Base-by-base conservation (phyloP, 2,888 invertebrate genomes). In the Cremastobaeus sp. region DNA sequence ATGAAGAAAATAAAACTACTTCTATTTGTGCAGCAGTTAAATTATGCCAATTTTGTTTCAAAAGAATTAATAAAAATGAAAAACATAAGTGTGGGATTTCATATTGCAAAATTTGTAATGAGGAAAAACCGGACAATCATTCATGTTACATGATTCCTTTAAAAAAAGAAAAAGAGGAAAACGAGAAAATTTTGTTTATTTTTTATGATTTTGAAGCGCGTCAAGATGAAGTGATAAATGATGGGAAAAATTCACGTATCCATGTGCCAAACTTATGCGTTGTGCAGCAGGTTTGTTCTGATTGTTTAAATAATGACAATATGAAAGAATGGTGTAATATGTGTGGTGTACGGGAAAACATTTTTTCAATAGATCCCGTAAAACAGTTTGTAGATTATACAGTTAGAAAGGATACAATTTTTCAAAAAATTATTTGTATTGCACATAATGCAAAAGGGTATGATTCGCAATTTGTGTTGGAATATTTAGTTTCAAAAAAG, bases 391-490 rank as follows among this genome's bases (percentile, higher is more conserved):
- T 20, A 20, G 25, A 21, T 14, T 43, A 18, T 4, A 25, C 43
- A 11, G 28, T 68, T n/a, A 5, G 41, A 5, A 37, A 18, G 5
- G 30, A 8, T 14, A 47, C 34, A 18, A 30, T 20, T 11, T 21
- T 45, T 20, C 6, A 20, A 6, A 34, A 54, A 35, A 68, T 74
- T 8, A 59, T 69, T n/a, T 60, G 72, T 25, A 66, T 72, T n/a
- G 65, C 60, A 2, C 60, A 72, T 17, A 72, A 72, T 11, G 11
- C 25, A 17, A 3, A 25, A 17, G 30, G 30, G 8, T 47, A 14
- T 6, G 47, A 47, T 17, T 9, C 2, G 9, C 47, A 47, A 17
- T 47, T 47, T 30, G 17, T 47, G 9, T 17, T 47, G 3, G 6
- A 17, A 30, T 17, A 17, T 30, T 32, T 55, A 11, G 15, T 55